These are phyloP conservation scores for Deilephila elpenor DNA, from an alignment of 2,888 invertebrate species.

Conservation along the genomic window DNA sequence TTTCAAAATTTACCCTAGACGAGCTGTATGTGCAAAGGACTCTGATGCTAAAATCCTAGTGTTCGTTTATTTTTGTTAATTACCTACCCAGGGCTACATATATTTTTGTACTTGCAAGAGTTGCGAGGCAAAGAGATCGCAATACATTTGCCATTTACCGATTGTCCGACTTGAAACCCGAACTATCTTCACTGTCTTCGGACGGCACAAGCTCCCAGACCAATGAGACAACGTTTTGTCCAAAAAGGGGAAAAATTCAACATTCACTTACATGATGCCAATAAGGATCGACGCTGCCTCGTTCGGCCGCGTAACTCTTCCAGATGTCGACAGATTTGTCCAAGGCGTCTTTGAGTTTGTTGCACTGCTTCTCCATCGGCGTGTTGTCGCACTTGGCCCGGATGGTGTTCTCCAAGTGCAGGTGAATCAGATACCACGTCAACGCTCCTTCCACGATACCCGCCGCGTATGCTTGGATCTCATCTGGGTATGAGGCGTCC, in stretches of 20 bases:
- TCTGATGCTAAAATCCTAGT: too few relatives aligned
- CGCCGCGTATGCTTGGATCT: conserved; percentile 93
- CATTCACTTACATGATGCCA: conserved; percentile 92
- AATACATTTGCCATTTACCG: too few relatives aligned
- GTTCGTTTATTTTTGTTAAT: too few relatives aligned
- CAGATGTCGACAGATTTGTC: conserved; percentile 86
- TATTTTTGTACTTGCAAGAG: too few relatives aligned
- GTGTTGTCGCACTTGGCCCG: conserved; percentile 80
- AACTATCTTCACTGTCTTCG: too few relatives aligned
- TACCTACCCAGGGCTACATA: too few relatives aligned
- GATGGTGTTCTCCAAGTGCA: conserved; percentile 90
- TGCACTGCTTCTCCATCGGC: conserved; percentile 84
- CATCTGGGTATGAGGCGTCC: conserved; percentile 88
- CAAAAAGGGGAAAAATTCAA: not conserved
- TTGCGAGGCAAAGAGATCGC: too few relatives aligned
- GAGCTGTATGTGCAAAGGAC: too few relatives aligned
- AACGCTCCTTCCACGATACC: conserved; percentile 93
- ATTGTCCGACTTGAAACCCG: too few relatives aligned
- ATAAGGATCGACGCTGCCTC: conserved; percentile 84
- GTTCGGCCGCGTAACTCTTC: conserved; percentile 82
- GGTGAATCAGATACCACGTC: conserved; percentile 91
- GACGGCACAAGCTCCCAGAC: too few relatives aligned
- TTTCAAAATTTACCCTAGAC: too few relatives aligned
- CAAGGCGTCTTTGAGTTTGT: conserved; percentile 86
- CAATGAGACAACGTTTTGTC: too few relatives aligned